These are phyloP conservation scores for Microctonus brassicae DNA, from an alignment of 2,888 invertebrate genomes.

Conservation along the genomic window DNA sequence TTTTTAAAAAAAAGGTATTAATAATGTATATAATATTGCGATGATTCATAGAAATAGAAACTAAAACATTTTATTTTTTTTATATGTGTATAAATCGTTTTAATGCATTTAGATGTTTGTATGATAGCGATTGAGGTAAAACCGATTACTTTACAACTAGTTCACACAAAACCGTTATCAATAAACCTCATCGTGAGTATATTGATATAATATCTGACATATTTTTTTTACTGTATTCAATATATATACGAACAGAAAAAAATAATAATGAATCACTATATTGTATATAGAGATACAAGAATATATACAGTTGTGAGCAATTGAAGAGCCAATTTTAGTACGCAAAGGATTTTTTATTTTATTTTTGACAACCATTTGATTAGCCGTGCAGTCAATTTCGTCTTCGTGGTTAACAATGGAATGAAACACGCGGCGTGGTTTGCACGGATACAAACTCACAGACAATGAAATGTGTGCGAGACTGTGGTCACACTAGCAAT, in stretches of 20 bases:
- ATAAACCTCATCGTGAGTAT: slow-evolving; percentile 44
- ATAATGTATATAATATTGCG: too few species aligned
- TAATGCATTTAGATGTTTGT: too few species aligned
- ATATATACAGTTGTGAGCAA: background rate
- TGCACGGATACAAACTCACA: background rate
- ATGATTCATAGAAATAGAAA: background rate
- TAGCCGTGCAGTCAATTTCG: slow-evolving; percentile 34
- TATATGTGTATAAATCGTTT: background rate
- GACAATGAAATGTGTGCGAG: slow-evolving; percentile 21
- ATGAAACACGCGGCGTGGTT: slow-evolving; percentile 2
- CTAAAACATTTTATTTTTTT: background rate
- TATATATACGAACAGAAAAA: too few species aligned
- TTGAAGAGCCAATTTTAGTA: slow-evolving; percentile 10
- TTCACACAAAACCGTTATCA: slow-evolving; percentile 49
- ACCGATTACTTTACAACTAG: slow-evolving; percentile 50
- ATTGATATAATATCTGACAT: too few species aligned
- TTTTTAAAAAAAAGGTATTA: background rate
- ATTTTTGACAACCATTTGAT: slow-evolving; percentile 32
- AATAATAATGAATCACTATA: slow-evolving; percentile 6
- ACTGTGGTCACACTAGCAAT: slow-evolving; percentile 17
- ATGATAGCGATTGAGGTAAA: slow-evolving; percentile 38
- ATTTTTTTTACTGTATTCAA: too few species aligned
- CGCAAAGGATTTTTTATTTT: slow-evolving; percentile 4
- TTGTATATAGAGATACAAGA: background rate
- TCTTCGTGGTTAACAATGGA: slow-evolving; percentile 30